Percentiles rank a stretch among this genome's conserved stretches.
phyloP scores from a whole-genome alignment of 2,113 vertebrate species.

The Gracilinanus agilis region DNA sequence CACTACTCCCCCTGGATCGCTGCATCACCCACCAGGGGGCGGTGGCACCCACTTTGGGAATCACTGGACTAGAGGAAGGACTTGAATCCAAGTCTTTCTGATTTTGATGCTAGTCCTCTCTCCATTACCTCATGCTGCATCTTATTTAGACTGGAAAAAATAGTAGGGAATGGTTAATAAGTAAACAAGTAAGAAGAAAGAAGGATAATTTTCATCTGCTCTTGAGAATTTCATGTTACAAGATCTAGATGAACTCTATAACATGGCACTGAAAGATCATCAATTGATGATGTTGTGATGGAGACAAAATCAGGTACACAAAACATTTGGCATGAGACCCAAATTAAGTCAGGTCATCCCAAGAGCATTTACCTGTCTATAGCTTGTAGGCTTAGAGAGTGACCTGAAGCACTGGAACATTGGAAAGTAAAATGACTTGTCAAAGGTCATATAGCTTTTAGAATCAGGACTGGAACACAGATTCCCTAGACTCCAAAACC shows the following conservation, averaged over 20 bases:
- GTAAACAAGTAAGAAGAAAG: too few relatives aligned
- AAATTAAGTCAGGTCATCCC: not conserved
- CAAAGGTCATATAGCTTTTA: not conserved
- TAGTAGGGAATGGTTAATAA: not conserved
- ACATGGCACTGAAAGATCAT: not conserved
- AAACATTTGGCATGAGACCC: not conserved
- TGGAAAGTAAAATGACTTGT: not conserved
- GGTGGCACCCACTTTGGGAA: too few relatives aligned
- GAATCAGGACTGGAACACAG: not conserved
- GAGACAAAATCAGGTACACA: not conserved
- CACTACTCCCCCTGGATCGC: too few relatives aligned
- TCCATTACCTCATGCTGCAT: not conserved
- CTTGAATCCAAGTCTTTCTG: not conserved
- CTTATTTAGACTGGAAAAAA: not conserved
- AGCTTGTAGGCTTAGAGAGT: not conserved
- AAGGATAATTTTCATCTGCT: not conserved
- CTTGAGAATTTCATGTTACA: not conserved
- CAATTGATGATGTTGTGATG: not conserved
- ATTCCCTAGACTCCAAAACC: not conserved
- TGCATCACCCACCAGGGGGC: too few relatives aligned
- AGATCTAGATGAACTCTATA: not conserved
- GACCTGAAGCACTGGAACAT: not conserved
- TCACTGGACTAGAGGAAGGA: too few relatives aligned
- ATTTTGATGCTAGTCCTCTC: not conserved
- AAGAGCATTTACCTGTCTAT: not conserved